These are phyloP conservation scores for Caenorhabditis macrosperma DNA, from an alignment of 2,888 invertebrate species.

Conservation along the genomic window DNA sequence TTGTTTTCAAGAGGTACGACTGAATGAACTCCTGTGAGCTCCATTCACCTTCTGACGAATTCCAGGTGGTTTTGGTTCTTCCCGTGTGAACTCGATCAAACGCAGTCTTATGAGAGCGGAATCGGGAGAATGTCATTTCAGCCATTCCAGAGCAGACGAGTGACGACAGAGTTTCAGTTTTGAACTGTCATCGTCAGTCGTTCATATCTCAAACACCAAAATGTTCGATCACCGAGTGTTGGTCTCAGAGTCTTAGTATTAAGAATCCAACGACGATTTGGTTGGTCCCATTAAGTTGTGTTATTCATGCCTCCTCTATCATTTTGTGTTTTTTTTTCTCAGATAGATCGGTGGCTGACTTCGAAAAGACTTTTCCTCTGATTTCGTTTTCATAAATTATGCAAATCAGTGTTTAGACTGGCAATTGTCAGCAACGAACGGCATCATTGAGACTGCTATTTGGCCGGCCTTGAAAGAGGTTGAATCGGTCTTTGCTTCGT, in stretches of 20 bases:
- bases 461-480: neutral
- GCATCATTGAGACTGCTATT: neutral
- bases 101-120: too few species aligned
- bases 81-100: neutral
- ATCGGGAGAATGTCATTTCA: too few species aligned
- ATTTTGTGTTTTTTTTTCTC: neutral
- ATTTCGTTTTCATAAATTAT: conserved; percentile 56
- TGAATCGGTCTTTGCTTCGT: neutral
- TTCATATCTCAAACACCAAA: conserved; percentile 31
- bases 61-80: conserved; percentile 1
- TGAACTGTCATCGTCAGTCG: conserved; percentile 14
- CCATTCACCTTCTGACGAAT: too few species aligned
- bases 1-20: too few species aligned
- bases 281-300: conserved; percentile 21
- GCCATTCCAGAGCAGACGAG: too few species aligned
- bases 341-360: too few species aligned
- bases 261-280: conserved; percentile 6
- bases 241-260: neutral
- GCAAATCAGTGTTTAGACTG: conserved; percentile 37
- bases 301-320: conserved; percentile 9
- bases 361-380: too few species aligned
- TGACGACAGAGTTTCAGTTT: too few species aligned
- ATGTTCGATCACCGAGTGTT: conserved; percentile 25
- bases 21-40: too few species aligned
- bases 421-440: too few species aligned